Base-by-base conservation (phyloP, 2,888 invertebrate genomes). In the Eudasyphora cyanicolor region DNA sequence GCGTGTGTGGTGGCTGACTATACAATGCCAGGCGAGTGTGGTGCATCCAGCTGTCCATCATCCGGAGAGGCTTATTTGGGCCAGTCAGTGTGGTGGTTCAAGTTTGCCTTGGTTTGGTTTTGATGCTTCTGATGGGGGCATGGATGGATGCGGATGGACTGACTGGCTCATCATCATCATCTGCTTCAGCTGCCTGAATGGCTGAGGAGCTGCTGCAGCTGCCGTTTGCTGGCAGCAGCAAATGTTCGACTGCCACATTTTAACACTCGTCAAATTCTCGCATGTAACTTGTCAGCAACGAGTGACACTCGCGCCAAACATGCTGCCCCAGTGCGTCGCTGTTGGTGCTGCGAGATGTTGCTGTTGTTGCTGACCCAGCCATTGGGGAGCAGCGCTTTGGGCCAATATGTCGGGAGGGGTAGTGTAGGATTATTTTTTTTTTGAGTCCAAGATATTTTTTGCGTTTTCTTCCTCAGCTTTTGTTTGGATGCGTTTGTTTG, bases 261-360 rank as follows among this genome's bases (percentile, higher is more conserved):
- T 87, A 87, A 85, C 88, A 90, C 90, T 89, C 90, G 90, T 91
- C 91, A 91, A 90, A 91, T 89, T 89, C 89, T 90, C 89, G 88
- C 91, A 91, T 91, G 90, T 91, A 89, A 89, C 88, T 89, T 91
- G 91, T 92, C 91, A 91, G 87, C 88, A 86, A 87, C 85, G 86
- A 89, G 88, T 88, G 88, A 89, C 90, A 89, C 87, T 87, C 86
- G 84, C 84, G 76, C 81, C 81, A 84, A 84, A 84, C 81, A 84
- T 81, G 67, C 76, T 79, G 84, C 78, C 85, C 86, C 70, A 57
- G 74, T n/a, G 35, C 24, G 64, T 17, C 14, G 86, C 85, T 86
- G 86, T 86, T 45, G 73, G 24, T 21, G 49, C 49, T 29, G 62
- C n/a, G n/a, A 32, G 62, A 24, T 75, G 73, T 69, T 74, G 74